Evolutionary conservation across 2,797 vertebrate species (phyloP), one percentile per base, ranked within the genome.

Genomic region (Galaxias olidus): DNA sequence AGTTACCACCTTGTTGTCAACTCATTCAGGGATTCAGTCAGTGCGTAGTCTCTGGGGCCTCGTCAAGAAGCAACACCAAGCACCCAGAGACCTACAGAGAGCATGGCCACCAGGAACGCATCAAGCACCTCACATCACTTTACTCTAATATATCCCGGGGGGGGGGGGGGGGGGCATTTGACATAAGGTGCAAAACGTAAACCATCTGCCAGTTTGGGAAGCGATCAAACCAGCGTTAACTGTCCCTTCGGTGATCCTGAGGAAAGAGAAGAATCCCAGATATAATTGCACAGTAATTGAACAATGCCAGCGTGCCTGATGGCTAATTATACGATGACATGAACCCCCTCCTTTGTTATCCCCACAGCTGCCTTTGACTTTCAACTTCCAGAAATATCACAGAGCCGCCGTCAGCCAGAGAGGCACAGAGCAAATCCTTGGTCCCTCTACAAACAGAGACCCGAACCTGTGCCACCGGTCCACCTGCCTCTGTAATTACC

Each of bases 341-440:
- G 65, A 46, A 65, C 55, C 51, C 41, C 44, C 63, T 63, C 47
- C 18, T 66, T 65, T 46, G 5, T 78, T 85, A 79, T 71, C 76
- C 74, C 56, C 65, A 72, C 84, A 86, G 85, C 86, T 88, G 81
- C 55, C 43, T 50, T 66, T 69, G 19, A 20, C 59, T 72, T 69
- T 77, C 67, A 66, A 65, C 71, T 73, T 76, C 30, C 30, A 66
- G 51, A 70, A 72, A 78, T 71, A 74, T 59, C 41, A 19, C 44
- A 65, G n/a, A 12, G 49, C 53, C 65, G 69, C 57, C 57, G 68
- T 67, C 45, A 64, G 63, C 56, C 67, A 61, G 64, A 17, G 51
- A 53, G 51, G 12, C 17, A 75, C 79, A 74, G 66, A 71, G 72
- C 30, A 30, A 30, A 30, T 30, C 30, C 30, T 30, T 30, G 30